phyloP scores from a whole-genome alignment of 2,797 vertebrate genomes.

The Pipistrellus pygmaeus region DNA sequence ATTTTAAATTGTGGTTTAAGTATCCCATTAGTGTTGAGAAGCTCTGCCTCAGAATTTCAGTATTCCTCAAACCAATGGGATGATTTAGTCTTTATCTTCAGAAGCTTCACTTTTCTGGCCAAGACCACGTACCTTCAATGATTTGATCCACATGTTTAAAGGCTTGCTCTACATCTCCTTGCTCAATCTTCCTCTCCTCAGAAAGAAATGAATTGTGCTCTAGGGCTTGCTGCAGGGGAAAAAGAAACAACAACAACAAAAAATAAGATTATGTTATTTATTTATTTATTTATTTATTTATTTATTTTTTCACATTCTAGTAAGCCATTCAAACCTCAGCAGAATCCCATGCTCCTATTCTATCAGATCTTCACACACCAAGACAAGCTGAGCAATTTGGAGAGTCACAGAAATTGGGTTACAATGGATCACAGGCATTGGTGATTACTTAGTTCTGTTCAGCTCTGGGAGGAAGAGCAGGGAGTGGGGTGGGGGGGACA shows the following conservation, averaged over 20 bases:
- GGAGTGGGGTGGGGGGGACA: background rate
- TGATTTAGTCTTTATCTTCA: background rate
- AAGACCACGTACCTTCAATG: conserved; percentile 81
- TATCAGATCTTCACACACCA: background rate
- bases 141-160: conserved; percentile 83
- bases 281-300: too few relatives aligned
- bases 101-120: background rate
- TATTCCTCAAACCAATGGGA: background rate
- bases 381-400: background rate
- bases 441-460: background rate
- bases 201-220: conserved; percentile 81
- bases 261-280: background rate
- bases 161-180: conserved; percentile 81
- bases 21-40: background rate
- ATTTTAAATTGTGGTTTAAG: background rate
- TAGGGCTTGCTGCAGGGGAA: conserved; percentile 82
- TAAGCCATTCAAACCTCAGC: background rate
- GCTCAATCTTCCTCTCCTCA: conserved; percentile 82
- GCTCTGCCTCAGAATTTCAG: background rate
- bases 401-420: background rate
- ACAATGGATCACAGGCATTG: background rate
- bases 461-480: background rate
- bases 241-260: background rate
- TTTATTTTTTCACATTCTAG: background rate
- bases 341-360: background rate